phyloP scores from a whole-genome alignment of 2,797 vertebrate genomes.

The Melopsittacus undulatus region DNA sequence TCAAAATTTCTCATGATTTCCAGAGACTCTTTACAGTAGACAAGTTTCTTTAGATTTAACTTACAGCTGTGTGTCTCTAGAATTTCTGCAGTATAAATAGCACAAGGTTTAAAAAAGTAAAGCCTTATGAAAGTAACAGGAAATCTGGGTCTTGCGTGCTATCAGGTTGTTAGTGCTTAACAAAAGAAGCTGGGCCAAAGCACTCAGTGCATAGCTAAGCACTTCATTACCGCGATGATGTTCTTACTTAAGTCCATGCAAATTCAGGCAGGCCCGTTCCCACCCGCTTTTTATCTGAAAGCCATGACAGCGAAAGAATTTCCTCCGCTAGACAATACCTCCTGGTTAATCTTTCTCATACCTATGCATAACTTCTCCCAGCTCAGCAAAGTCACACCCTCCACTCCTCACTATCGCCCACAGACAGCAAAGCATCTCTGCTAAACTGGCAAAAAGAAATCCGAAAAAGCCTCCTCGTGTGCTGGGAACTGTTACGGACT shows the following conservation, averaged over 20 bases:
- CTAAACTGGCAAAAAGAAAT: not conserved
- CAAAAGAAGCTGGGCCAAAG: slow-evolving; percentile 23
- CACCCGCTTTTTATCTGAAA: slow-evolving; percentile 47
- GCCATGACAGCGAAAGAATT: not conserved
- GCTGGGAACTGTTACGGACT: not conserved
- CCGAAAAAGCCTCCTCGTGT: not conserved
- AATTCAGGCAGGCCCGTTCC: slow-evolving; percentile 47
- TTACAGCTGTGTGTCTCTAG: not conserved
- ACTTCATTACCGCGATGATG: not conserved
- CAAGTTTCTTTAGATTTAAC: not conserved
- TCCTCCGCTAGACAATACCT: not conserved
- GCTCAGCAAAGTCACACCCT: not conserved
- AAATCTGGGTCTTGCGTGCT: not conserved
- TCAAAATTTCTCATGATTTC: not conserved
- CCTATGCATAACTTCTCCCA: not conserved
- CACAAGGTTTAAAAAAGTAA: not conserved
- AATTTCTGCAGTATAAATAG: not conserved
- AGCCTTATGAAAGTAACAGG: not conserved
- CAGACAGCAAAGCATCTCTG: not conserved
- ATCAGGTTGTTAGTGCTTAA: not conserved
- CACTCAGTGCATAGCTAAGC: not conserved
- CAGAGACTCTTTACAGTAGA: not conserved
- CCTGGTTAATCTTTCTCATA: slow-evolving; percentile 18
- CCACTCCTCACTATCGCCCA: not conserved
- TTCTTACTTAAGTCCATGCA: slow-evolving; percentile 43